Percentiles rank a stretch among this genome's conserved stretches.
Evolutionary conservation across 2,113 vertebrate genomes (phyloP).

Genomic region (Phrynosoma platyrhinos): DNA sequence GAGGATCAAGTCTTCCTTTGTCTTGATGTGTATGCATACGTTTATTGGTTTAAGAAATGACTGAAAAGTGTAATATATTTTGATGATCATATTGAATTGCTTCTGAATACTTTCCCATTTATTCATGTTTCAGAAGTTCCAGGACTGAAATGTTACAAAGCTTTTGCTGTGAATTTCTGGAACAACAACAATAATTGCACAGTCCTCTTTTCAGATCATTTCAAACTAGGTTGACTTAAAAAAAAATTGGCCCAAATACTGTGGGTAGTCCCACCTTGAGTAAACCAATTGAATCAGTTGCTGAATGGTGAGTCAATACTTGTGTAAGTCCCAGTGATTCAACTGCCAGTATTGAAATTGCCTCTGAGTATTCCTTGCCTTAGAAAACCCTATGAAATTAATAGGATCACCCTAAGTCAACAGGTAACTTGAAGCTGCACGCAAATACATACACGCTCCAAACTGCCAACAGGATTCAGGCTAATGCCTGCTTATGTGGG

Average conservation of each 20-base stretch:
- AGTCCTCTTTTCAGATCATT: neutral
- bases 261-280: no score
- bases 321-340: no score
- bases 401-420: no score
- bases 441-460: no score
- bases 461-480: no score
- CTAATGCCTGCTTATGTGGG: neutral
- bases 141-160: neutral
- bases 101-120: neutral
- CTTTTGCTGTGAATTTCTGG: neutral
- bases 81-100: neutral
- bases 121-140: neutral
- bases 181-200: neutral
- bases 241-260: neutral
- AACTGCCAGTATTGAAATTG: no score
- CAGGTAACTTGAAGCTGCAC: no score
- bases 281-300: no score
- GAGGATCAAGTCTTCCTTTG: slow-evolving; percentile 12
- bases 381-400: no score
- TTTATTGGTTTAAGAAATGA: slow-evolving; percentile 41
- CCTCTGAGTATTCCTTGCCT: no score
- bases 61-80: neutral
- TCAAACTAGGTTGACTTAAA: neutral
- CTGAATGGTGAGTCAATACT: no score
- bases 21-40: slow-evolving; percentile 36